Evolutionary conservation across 35 echinoderm and acorn worm species (phyloP).

Genomic region (Strongylocentrotus purpuratus): DNA sequence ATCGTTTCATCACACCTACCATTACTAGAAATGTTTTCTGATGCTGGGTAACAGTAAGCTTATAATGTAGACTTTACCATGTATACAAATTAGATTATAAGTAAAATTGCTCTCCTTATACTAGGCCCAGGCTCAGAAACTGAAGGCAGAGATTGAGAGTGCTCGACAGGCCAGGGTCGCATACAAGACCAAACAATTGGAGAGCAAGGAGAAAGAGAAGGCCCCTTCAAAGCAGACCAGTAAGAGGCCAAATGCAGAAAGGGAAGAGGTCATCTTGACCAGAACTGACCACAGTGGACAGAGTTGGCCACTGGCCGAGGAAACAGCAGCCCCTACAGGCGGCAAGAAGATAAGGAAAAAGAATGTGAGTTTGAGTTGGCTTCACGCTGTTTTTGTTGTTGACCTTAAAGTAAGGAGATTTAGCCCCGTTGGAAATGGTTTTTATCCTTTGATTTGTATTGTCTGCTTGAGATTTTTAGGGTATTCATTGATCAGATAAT

Average conservation of each 20-base stretch:
- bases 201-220: not conserved
- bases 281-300: slow-evolving; percentile 89
- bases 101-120: not conserved
- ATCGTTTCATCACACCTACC: not conserved
- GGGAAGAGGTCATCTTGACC: slow-evolving; percentile 80
- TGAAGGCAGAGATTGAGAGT: slow-evolving; percentile 79
- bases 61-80: too few relatives aligned
- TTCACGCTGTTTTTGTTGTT: too few relatives aligned
- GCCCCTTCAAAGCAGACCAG: not conserved
- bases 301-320: slow-evolving; percentile 84
- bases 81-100: not conserved
- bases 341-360: slow-evolving; percentile 77
- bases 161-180: slow-evolving; percentile 68
- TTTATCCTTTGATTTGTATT: not conserved
- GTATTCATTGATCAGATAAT: not conserved
- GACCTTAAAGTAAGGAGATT: not conserved
- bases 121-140: slow-evolving; percentile 68
- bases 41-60: not conserved
- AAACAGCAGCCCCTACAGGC: slow-evolving; percentile 22
- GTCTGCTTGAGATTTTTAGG: not conserved
- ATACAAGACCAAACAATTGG: slow-evolving; percentile 45
- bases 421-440: not conserved
- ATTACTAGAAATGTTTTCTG: not conserved
- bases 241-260: slow-evolving; percentile 37
- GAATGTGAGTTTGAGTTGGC: slow-evolving; percentile 17